phyloP scores from a whole-genome alignment of 2,113 vertebrate genomes.

The Pelecanus crispus region DNA sequence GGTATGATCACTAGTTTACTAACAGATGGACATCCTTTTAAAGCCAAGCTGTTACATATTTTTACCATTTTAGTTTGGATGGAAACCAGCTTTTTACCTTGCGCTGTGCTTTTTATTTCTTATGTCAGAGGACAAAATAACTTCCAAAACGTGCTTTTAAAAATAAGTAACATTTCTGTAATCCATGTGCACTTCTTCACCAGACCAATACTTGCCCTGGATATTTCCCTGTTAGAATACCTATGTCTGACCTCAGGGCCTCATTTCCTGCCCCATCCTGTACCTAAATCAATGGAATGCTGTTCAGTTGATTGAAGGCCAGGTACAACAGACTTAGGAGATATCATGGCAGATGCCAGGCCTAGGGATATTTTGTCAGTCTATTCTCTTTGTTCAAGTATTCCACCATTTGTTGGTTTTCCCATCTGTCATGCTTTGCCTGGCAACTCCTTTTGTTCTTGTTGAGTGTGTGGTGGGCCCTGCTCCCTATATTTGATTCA shows the following conservation, averaged over 20 bases:
- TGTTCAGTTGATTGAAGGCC: neutral
- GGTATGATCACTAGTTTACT: neutral
- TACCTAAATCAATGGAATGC: neutral
- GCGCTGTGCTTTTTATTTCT: neutral
- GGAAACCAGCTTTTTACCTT: neutral
- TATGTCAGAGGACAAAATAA: neutral
- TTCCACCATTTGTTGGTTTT: neutral
- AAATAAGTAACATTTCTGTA: neutral
- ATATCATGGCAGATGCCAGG: slow-evolving; percentile 15
- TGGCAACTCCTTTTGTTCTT: neutral
- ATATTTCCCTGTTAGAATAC: neutral
- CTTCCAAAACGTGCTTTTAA: neutral
- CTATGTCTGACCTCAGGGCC: neutral
- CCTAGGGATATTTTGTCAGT: slow-evolving; percentile 5
- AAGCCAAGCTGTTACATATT: neutral
- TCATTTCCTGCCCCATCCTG: neutral
- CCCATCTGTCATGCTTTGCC: slow-evolving; percentile 13
- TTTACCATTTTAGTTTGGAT: neutral
- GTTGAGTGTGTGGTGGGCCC: neutral
- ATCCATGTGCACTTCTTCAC: neutral
- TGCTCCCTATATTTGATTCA: neutral
- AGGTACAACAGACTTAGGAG: slow-evolving; percentile 14
- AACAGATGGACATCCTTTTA: slow-evolving; percentile 1
- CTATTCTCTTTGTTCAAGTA: neutral
- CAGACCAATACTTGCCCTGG: neutral